Evolutionary conservation across 2,888 invertebrate species (phyloP).

Genomic region (Drosophila anceps): DNA sequence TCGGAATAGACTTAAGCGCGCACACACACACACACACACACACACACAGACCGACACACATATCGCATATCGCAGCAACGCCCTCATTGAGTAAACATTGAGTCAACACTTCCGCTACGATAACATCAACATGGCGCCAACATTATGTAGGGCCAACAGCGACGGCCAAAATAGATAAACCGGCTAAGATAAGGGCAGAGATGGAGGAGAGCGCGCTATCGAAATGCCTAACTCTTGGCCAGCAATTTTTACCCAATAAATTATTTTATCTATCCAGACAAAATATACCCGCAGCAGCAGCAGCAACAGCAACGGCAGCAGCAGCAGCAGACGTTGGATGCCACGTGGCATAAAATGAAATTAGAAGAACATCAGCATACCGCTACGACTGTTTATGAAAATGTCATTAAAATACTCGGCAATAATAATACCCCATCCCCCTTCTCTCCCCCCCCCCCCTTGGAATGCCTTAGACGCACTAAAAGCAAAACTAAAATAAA

Average conservation of each 20-base stretch:
- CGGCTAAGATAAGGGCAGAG: conserved; percentile 56
- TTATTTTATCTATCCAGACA: conserved; percentile 66
- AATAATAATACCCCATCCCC: conserved; percentile 38
- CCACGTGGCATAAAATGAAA: conserved; percentile 70
- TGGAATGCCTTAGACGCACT: not conserved
- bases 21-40: conserved; percentile 32
- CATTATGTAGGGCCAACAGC: conserved; percentile 70
- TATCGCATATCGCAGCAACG: conserved; percentile 69
- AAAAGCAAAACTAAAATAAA: conserved; percentile 39
- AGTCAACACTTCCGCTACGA: conserved; percentile 79
- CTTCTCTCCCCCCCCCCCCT: not conserved
- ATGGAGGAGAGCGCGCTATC: conserved; percentile 25
- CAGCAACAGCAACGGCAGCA: conserved; percentile 2
- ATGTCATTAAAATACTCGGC: conserved; percentile 69
- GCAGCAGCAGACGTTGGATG: conserved; percentile 25
- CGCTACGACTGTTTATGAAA: conserved; percentile 68
- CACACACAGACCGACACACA: conserved; percentile 30
- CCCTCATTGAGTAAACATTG: conserved; percentile 81
- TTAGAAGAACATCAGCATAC: conserved; percentile 59
- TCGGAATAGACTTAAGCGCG: conserved; percentile 56
- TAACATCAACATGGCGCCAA: conserved; percentile 80
- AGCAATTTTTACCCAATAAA: conserved; percentile 78
- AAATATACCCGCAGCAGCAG: conserved; percentile 28
- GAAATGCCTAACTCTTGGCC: conserved; percentile 66
- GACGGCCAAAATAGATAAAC: conserved; percentile 72